Conservation (phyloP, 2,797 vertebrate species). For the Lophotriccus pileatus region DNA sequence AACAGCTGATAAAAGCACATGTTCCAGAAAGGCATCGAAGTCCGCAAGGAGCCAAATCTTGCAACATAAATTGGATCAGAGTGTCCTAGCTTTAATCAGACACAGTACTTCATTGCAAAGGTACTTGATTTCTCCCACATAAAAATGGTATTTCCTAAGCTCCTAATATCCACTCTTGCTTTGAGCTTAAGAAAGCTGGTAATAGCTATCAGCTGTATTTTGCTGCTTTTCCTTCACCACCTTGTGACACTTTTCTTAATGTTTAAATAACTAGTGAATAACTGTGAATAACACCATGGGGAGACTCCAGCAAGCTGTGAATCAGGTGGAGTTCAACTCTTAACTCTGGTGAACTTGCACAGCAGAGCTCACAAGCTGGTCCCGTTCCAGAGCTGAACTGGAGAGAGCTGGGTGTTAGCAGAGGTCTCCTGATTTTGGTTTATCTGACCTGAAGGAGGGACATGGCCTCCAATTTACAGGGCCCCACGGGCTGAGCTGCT, state of each 20-base stretch:
- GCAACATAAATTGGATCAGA: neutral
- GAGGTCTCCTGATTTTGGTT: neutral
- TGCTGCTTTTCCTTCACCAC: neutral
- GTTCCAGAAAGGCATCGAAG: neutral
- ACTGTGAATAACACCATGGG: accelerated
- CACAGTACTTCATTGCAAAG: neutral
- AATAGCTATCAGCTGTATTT: neutral
- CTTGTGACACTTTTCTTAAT: neutral
- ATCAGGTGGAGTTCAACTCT: neutral
- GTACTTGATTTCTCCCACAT: neutral
- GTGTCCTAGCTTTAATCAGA: neutral
- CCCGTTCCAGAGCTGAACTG: neutral
- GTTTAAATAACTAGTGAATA: neutral
- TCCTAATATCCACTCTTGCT: neutral
- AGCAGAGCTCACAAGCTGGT: neutral
- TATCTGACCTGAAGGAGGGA: neutral
- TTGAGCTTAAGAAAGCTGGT: neutral
- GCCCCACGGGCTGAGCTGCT: neutral
- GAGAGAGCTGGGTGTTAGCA: neutral
- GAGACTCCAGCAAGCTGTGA: neutral
- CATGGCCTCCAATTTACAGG: accelerated
- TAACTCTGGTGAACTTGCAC: neutral
- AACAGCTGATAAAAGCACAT: neutral
- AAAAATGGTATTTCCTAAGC: neutral
- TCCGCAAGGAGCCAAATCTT: neutral